phyloP scores from a whole-genome alignment of 2,797 vertebrate genomes.

The Pempheris klunzingeri region DNA sequence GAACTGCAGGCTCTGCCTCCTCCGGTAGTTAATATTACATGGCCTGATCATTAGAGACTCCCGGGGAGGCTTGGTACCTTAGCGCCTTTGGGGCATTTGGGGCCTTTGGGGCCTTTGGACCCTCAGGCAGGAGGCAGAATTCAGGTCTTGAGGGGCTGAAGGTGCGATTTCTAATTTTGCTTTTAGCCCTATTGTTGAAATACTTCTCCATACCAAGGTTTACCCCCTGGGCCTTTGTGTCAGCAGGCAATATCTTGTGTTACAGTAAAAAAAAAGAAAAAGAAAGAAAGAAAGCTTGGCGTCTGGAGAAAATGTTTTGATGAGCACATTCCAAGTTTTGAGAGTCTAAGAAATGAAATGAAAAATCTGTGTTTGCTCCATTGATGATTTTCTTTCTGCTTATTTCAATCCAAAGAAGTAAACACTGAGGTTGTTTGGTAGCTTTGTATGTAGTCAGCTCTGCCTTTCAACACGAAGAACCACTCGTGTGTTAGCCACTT shows the following conservation, averaged over 20 bases:
- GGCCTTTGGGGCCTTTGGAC: background rate
- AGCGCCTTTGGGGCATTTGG: background rate
- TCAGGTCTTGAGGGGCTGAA: slow-evolving; percentile 5
- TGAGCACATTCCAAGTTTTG: background rate
- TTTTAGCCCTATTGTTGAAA: background rate
- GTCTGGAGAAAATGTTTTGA: background rate
- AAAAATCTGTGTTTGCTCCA: background rate
- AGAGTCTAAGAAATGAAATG: background rate
- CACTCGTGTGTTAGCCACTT: too few species aligned
- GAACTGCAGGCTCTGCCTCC: slow-evolving; percentile 16
- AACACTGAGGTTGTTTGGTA: background rate
- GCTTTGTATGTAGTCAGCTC: background rate
- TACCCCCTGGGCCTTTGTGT: background rate
- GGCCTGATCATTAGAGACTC: slow-evolving; percentile 61
- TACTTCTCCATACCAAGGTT: background rate
- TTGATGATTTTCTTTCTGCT: background rate
- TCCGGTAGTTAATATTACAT: slow-evolving; percentile 64
- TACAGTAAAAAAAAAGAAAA: slow-evolving; percentile 4
- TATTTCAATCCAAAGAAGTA: background rate
- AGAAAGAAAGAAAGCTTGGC: background rate
- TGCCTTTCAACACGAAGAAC: too few species aligned
- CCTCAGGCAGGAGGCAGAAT: background rate
- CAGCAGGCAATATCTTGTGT: background rate
- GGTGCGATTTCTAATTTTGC: slow-evolving; percentile 16
- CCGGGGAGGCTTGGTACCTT: slow-evolving; percentile 13